phyloP scores from a whole-genome alignment of 92 coral and sea anemone species.

The Muricea muricata region DNA sequence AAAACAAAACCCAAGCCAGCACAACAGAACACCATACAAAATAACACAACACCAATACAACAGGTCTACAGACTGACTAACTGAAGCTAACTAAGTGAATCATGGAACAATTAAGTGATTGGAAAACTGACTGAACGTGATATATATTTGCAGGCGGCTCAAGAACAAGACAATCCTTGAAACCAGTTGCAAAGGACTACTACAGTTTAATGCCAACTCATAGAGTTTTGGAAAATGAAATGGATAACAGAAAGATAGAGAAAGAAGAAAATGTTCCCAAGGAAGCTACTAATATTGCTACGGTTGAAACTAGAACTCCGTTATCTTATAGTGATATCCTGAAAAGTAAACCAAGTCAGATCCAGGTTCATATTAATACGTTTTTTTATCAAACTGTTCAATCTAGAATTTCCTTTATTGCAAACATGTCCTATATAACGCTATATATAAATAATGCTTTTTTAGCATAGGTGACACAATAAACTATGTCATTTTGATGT shows the following conservation, averaged over 20 bases:
- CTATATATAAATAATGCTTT: no score
- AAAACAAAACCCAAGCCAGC: no score
- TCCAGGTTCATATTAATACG: no score
- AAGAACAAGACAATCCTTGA: background rate
- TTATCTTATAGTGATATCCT: conserved; percentile 23
- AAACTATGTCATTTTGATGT: no score
- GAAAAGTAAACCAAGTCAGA: conserved; percentile 16
- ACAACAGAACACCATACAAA: no score
- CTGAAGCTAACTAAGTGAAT: no score
- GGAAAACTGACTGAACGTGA: background rate
- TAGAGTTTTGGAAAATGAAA: background rate
- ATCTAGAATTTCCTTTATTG: no score
- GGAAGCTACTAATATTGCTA: background rate
- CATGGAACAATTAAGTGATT: background rate
- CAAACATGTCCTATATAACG: no score
- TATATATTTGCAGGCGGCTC: background rate
- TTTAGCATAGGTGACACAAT: no score
- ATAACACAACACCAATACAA: no score
- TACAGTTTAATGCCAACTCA: background rate
- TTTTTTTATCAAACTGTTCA: no score
- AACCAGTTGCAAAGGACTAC: background rate
- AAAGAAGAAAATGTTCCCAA: background rate
- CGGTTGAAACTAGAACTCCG: background rate
- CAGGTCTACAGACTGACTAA: no score
- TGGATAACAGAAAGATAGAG: background rate